These are phyloP conservation scores for Oryzias celebensis DNA, from an alignment of 2,113 vertebrate species.

Conservation along the genomic window DNA sequence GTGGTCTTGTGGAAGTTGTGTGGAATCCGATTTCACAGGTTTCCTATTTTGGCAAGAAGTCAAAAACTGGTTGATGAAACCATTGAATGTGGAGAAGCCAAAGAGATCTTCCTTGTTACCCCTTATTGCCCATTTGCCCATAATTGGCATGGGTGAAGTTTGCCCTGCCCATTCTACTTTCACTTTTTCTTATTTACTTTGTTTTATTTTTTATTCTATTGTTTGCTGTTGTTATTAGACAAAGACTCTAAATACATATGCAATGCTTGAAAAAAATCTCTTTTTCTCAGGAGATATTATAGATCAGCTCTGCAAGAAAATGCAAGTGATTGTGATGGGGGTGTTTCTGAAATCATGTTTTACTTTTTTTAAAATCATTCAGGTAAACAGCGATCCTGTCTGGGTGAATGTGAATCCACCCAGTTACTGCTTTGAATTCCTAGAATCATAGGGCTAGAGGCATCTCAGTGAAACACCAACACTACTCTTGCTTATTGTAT, in stretches of 20 bases:
- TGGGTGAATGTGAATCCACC: constrained; percentile 20
- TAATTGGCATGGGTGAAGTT: constrained; percentile 59
- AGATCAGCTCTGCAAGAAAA: constrained; percentile 76
- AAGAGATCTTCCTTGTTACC: constrained; percentile 76
- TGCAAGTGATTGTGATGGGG: constrained; percentile 77
- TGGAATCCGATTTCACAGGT: constrained; percentile 19
- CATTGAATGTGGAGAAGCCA: constrained; percentile 74
- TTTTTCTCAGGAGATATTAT: constrained; percentile 82
- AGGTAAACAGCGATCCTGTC: constrained; percentile 62
- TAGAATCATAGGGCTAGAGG: constrained; percentile 68
- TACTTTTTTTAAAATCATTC: constrained; percentile 58
- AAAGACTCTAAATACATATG: constrained; percentile 75
- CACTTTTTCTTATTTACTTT: constrained; percentile 45
- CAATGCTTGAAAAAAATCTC: constrained; percentile 77
- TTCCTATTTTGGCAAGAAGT: constrained; percentile 41
- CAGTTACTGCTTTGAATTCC: constrained; percentile 58
- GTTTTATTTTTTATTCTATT: too few species aligned
- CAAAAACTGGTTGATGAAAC: constrained; percentile 46
- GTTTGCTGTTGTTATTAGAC: constrained; percentile 68
- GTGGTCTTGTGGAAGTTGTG: constrained; percentile 31
- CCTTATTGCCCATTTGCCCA: constrained; percentile 65
- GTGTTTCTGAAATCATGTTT: constrained; percentile 70
- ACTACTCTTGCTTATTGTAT: constrained; percentile 52
- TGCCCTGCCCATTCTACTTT: constrained; percentile 66
- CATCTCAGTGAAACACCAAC: constrained; percentile 58